Evolutionary conservation across 2,113 vertebrate genomes (phyloP).

Genomic region (Struthio camelus): DNA sequence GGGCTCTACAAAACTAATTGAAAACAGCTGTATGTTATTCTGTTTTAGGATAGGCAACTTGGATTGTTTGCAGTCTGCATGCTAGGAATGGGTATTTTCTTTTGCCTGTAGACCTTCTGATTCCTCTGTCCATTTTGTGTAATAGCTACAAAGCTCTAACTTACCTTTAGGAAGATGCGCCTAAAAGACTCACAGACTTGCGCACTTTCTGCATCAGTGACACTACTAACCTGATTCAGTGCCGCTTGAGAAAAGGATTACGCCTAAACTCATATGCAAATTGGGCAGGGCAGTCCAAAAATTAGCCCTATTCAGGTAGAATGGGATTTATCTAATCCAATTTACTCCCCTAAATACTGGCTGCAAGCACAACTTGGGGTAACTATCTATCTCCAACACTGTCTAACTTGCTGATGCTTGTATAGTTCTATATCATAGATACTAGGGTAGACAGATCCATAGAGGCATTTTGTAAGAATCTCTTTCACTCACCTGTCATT

Average conservation of each 20-base stretch:
- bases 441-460: not conserved
- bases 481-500: not conserved
- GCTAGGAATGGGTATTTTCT: slow-evolving; percentile 28
- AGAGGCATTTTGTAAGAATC: not conserved
- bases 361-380: not conserved
- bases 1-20: slow-evolving; percentile 1
- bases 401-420: not conserved
- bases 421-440: not conserved
- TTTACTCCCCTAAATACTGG: not conserved
- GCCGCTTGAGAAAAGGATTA: not conserved
- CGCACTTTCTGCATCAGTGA: not conserved
- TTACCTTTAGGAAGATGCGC: not conserved
- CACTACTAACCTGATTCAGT: not conserved
- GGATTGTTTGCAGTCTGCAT: slow-evolving; percentile 2
- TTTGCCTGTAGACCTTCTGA: not conserved
- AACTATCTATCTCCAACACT: not conserved
- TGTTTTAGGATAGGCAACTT: slow-evolving; percentile 38
- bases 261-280: not conserved
- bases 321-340: not conserved
- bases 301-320: not conserved
- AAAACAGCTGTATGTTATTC: slow-evolving; percentile 15
- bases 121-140: not conserved
- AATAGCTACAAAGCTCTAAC: not conserved
- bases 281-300: not conserved
- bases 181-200: not conserved